Conservation (phyloP, 1,140 invertebrate genomes). For the Anastrepha ludens region DNA sequence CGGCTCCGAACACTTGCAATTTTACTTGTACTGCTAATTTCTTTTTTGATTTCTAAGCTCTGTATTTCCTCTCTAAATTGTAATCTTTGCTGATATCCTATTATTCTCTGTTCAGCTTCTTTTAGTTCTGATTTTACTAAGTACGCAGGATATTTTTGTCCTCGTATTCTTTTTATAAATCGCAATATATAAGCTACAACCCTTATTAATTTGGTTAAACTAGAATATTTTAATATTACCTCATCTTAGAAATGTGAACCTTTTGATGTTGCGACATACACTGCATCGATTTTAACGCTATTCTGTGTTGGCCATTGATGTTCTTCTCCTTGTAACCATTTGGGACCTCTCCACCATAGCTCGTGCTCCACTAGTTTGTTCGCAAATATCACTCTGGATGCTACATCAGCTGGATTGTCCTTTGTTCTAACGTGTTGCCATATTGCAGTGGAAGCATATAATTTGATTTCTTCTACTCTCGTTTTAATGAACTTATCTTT, state of each 20-base stretch:
- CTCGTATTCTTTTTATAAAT: constrained; percentile 37
- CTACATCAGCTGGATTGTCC: constrained; percentile 45
- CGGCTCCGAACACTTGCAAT: too few relatives aligned
- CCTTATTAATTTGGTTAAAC: constrained; percentile 44
- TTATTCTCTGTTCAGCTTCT: too few relatives aligned
- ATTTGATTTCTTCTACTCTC: constrained; percentile 50
- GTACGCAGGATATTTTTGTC: too few relatives aligned
- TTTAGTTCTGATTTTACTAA: too few relatives aligned
- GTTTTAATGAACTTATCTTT: too few relatives aligned
- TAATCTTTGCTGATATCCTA: too few relatives aligned
- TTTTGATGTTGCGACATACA: background rate
- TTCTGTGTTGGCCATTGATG: constrained; percentile 33
- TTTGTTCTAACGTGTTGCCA: constrained; percentile 52
- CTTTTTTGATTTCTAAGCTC: too few relatives aligned
- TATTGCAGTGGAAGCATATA: background rate
- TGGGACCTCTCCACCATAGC: constrained; percentile 54
- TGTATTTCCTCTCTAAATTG: too few relatives aligned
- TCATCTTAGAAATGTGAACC: constrained; percentile 21
- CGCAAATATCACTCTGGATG: constrained; percentile 39
- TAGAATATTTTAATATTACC: constrained; percentile 51
- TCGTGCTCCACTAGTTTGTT: constrained; percentile 22
- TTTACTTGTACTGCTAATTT: too few relatives aligned
- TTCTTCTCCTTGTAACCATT: constrained; percentile 35
- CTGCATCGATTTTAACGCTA: constrained; percentile 1
- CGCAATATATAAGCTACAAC: constrained; percentile 43